Percentiles rank a stretch among this genome's conserved stretches.
phyloP scores from a whole-genome alignment of 2,888 invertebrate genomes.

The Drosophila algonquin region DNA sequence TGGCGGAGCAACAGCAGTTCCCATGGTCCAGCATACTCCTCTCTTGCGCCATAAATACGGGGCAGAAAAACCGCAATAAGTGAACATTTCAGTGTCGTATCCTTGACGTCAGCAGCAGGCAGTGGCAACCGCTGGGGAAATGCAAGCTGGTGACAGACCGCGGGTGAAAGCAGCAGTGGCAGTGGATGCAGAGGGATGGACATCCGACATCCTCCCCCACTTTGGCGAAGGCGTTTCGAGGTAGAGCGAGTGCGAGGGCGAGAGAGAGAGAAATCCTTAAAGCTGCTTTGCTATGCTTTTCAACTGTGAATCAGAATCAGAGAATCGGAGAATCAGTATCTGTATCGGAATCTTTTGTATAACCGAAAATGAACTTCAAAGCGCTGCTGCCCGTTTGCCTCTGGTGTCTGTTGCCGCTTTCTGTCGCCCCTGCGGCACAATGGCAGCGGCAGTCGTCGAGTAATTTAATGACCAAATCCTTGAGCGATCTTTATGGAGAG shows the following conservation, averaged over 20 bases:
- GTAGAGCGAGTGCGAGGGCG: neutral
- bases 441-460: neutral
- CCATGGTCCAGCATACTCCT: neutral
- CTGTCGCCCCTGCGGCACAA: neutral
- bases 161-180: neutral
- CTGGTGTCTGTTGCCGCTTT: neutral
- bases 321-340: neutral
- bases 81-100: constrained; percentile 35
- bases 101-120: constrained; percentile 32
- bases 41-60: neutral
- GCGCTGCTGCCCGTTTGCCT: neutral
- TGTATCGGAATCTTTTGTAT: neutral
- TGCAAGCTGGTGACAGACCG: constrained; percentile 2
- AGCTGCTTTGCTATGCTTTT: neutral
- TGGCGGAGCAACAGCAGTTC: no score
- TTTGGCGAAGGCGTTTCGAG: neutral
- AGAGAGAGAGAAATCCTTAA: neutral
- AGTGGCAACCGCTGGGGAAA: constrained; percentile 7
- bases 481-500: neutral
- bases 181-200: neutral
- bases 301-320: neutral
- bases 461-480: neutral
- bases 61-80: constrained; percentile 38
- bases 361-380: neutral
- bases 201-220: neutral